These are phyloP conservation scores for Neogale vison DNA, from an alignment of 2,113 vertebrate species.

Conservation along the genomic window DNA sequence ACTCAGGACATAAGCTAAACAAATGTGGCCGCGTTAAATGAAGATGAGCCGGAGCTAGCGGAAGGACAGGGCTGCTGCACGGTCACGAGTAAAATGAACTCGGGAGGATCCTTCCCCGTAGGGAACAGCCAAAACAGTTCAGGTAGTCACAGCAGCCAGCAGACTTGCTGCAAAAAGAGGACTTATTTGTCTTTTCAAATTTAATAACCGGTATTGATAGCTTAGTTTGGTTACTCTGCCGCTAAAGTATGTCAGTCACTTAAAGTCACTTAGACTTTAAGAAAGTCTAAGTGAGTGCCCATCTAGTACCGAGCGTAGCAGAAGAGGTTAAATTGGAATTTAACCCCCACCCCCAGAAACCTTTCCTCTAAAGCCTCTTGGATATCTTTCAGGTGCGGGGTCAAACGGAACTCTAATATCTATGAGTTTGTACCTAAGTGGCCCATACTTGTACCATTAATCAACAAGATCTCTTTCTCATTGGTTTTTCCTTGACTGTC, in stretches of 20 bases:
- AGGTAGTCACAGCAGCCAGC: neutral
- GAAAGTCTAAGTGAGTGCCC: neutral
- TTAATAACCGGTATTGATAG: neutral
- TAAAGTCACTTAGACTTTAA: neutral
- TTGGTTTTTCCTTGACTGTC: neutral
- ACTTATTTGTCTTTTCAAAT: neutral
- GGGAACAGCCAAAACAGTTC: neutral
- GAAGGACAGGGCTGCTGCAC: neutral
- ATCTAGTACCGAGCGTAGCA: neutral
- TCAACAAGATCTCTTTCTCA: neutral
- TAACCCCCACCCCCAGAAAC: neutral
- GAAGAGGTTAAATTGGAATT: neutral
- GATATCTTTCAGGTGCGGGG: neutral
- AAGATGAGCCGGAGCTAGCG: neutral
- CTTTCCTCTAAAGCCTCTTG: neutral
- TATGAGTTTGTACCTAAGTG: neutral
- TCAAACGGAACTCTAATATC: neutral
- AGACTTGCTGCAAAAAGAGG: neutral
- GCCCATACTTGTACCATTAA: neutral
- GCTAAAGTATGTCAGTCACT: neutral
- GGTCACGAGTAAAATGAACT: neutral
- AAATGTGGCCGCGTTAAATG: slow-evolving; percentile 10
- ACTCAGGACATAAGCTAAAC: neutral
- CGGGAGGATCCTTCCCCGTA: neutral
- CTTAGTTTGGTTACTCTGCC: neutral